Conservation (phyloP, 2,113 vertebrate genomes). For the Chaetodon auriga region DNA sequence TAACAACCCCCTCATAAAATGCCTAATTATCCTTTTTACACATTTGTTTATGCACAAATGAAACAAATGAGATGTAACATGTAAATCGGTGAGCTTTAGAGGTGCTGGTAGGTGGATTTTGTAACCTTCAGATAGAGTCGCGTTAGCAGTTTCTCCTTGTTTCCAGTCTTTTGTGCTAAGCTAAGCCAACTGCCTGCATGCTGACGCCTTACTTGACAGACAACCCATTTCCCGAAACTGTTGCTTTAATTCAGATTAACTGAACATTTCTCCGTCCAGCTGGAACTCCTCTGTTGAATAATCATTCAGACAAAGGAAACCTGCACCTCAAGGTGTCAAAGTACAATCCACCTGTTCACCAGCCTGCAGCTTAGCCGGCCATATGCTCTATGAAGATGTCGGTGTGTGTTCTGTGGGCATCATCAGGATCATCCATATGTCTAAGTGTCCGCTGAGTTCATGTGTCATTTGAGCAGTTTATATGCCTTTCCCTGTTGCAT, state of each 20-base stretch:
- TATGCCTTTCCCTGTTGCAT: conserved; percentile 70
- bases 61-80: background rate
- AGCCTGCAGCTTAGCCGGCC: conserved; percentile 45
- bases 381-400: conserved; percentile 28
- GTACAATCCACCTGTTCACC: conserved; percentile 54
- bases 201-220: too few relatives aligned
- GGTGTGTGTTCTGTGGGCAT: conserved; percentile 5
- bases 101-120: background rate
- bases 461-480: conserved; percentile 75
- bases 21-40: background rate
- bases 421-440: conserved; percentile 65
- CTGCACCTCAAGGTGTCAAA: conserved; percentile 46
- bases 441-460: conserved; percentile 45
- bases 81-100: background rate
- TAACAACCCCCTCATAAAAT: background rate
- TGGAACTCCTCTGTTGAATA: conserved; percentile 16
- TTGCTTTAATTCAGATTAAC: background rate
- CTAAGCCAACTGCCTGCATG: too few relatives aligned
- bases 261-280: background rate
- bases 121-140: too few relatives aligned
- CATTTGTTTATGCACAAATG: background rate
- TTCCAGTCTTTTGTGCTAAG: too few relatives aligned
- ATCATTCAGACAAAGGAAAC: conserved; percentile 55
- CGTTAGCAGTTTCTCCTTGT: too few relatives aligned
- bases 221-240: background rate